These are phyloP conservation scores for Catocala fraxini DNA, from an alignment of 2,888 invertebrate species.

Conservation along the genomic window DNA sequence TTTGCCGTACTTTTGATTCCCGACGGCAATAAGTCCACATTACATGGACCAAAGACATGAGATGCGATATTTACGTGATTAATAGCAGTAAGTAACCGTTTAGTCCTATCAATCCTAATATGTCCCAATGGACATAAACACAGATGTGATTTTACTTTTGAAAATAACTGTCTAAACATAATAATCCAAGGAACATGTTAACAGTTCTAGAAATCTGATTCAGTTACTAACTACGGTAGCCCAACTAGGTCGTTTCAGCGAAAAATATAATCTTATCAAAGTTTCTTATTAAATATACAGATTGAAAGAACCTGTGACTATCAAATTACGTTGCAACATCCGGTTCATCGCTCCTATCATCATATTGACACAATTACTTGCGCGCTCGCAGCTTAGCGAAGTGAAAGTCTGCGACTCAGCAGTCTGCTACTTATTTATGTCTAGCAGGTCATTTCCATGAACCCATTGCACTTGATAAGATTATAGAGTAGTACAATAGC, in stretches of 20 bases:
- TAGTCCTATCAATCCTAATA: no score
- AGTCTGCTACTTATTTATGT: constrained; percentile 57
- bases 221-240: no score
- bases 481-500: constrained; percentile 34
- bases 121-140: no score
- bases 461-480: constrained; percentile 60
- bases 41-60: no score
- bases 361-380: constrained; percentile 49
- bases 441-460: constrained; percentile 63
- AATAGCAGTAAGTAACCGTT: no score
- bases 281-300: constrained; percentile 16
- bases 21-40: no score
- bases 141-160: no score
- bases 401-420: constrained; percentile 60
- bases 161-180: no score
- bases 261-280: constrained; percentile 20
- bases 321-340: constrained; percentile 47
- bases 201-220: no score
- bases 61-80: no score
- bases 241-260: constrained; percentile 21
- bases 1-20: no score
- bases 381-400: constrained; percentile 45
- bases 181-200: no score
- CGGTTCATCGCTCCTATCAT: constrained; percentile 46
- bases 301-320: constrained; percentile 30